Evolutionary conservation across 1,140 invertebrate genomes (phyloP).

Genomic region (Aradophagus sp.): DNA sequence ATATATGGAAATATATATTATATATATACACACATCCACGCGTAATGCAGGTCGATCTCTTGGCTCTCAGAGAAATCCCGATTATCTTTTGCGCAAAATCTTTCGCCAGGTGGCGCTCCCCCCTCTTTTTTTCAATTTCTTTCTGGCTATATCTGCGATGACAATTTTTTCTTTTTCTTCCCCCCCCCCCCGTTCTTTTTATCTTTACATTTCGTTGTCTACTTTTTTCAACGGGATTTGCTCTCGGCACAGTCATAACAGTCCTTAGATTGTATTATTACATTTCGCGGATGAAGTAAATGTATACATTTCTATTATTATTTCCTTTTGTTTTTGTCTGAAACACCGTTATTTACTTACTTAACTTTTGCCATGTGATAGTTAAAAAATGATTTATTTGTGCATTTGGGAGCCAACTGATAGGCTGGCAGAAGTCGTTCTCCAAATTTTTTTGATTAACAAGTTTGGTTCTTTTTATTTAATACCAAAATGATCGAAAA

Average conservation of each 20-base stretch:
- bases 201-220: slow-evolving; percentile 33
- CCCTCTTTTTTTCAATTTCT: slow-evolving; percentile 41
- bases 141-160: slow-evolving; percentile 14
- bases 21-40: slow-evolving; percentile 26
- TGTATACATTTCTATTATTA: slow-evolving; percentile 33
- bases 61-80: slow-evolving; percentile 69
- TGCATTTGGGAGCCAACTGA: slow-evolving; percentile 70
- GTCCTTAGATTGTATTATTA: slow-evolving; percentile 53
- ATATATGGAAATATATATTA: slow-evolving; percentile 29
- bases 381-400: slow-evolving; percentile 34
- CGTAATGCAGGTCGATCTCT: slow-evolving; percentile 69
- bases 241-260: slow-evolving; percentile 56
- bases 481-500: no score
- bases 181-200: no score
- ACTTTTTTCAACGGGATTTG: slow-evolving; percentile 35
- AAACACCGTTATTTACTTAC: slow-evolving; percentile 60
- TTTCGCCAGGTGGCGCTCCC: slow-evolving; percentile 15
- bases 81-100: slow-evolving; percentile 4
- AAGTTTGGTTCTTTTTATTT: no score
- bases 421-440: slow-evolving; percentile 64
- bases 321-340: slow-evolving; percentile 14
- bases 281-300: slow-evolving; percentile 28
- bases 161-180: no score
- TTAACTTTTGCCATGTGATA: slow-evolving; percentile 70
- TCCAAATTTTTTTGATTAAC: no score